A percentile compares a stretch with the other conserved stretches of the same genome.
Conservation (phyloP, 2,888 invertebrate genomes). For the Euplagia quadripunctaria region DNA sequence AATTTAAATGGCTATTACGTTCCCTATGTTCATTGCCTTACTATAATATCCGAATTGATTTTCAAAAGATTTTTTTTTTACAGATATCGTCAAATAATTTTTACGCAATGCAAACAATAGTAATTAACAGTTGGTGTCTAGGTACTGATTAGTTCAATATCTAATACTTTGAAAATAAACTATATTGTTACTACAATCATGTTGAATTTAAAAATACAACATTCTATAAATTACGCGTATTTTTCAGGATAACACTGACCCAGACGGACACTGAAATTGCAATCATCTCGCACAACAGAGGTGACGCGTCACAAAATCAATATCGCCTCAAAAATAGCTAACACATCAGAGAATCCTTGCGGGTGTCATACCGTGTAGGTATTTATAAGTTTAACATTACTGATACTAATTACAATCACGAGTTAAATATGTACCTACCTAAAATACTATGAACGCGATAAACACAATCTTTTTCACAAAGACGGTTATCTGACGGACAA, state of each 20-base stretch:
- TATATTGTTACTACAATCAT: not conserved
- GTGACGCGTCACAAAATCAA: not conserved
- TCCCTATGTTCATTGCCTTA: slow-evolving; percentile 1
- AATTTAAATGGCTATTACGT: slow-evolving; percentile 4
- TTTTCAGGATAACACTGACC: not conserved
- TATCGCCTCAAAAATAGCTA: not conserved
- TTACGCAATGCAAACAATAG: too few relatives aligned
- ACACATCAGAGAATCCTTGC: not conserved
- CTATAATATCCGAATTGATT: not conserved
- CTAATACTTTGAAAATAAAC: not conserved
- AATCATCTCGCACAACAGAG: not conserved
- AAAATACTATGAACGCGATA: not conserved
- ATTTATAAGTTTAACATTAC: too few relatives aligned
- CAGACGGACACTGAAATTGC: not conserved
- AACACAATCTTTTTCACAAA: not conserved
- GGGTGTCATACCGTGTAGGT: not conserved
- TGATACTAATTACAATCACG: too few relatives aligned
- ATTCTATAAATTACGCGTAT: not conserved
- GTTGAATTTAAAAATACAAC: not conserved
- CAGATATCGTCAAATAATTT: not conserved
- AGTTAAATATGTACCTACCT: too few relatives aligned
- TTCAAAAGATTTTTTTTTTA: not conserved
- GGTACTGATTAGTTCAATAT: not conserved
- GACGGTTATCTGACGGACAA: not conserved
- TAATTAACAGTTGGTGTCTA: not conserved